These are phyloP conservation scores for Pelecanus crispus DNA, from an alignment of 2,113 vertebrate species.

Conservation along the genomic window DNA sequence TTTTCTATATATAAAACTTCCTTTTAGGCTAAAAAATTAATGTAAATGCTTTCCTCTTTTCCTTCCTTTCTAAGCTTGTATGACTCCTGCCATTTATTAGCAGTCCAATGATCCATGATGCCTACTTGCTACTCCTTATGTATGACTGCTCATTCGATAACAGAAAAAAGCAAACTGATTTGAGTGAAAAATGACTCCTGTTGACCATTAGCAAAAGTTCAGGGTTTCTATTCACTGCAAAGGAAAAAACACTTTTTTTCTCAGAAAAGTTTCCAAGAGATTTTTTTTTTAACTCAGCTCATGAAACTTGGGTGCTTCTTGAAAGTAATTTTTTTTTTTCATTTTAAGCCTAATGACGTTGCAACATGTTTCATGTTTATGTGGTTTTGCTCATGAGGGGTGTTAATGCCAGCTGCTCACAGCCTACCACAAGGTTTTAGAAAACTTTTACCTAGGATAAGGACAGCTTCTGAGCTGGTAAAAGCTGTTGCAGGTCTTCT, in stretches of 20 bases:
- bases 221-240: background rate
- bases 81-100: background rate
- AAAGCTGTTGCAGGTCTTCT: background rate
- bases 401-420: background rate
- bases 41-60: background rate
- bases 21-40: background rate
- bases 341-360: background rate
- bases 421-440: background rate
- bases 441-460: background rate
- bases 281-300: background rate
- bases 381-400: background rate
- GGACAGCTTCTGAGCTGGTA: background rate
- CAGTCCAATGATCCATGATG: background rate
- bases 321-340: background rate
- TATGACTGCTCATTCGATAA: background rate
- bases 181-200: background rate
- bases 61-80: background rate
- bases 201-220: background rate
- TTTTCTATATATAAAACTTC: background rate
- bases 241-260: background rate
- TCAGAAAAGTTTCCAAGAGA: background rate
- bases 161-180: background rate
- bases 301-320: background rate
- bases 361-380: background rate
- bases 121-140: background rate